Evolutionary conservation across 2,113 vertebrate species (phyloP), one percentile per base, ranked within the genome.

Genomic region (Canis aureus): DNA sequence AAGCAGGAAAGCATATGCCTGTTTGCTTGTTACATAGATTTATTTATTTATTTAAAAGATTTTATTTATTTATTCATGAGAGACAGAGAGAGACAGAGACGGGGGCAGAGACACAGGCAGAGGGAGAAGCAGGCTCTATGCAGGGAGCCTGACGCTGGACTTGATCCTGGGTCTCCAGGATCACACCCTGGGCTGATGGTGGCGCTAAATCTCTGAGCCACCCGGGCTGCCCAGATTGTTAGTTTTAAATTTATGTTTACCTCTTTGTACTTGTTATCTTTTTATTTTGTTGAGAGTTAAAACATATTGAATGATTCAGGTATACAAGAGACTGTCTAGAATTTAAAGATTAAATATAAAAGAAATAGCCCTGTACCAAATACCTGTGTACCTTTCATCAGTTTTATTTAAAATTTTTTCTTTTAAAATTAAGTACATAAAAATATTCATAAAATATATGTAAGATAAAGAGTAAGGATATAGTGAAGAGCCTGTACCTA

Each of bases 351-450:
- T 53, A 94, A 91, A 74, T 86, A 53, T 60, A 86, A 86, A 86
- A 87, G 59, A 43, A 76, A 9, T 57, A 62, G 4, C 32, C 67
- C 27, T 88, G 11, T 60, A 38, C 29, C 12, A 25, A 57, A 66
- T 25, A 80, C 22, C 15, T 76, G 78, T 84, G 17, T 83, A 60
- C 17, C 38, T 84, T 84, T 49, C 73, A 74, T 15, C 13, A 78
- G 49, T 15, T 69, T 88, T 67, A 74, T 49, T 92, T 55, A 78
- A 59, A 62, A 0, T 32, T 69, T 60, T 95, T 87, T 55, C 25
- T 87, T 87, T 96, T 66, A 60, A 84, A 84, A 82, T 78, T 43
- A 89, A 64, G 29, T 94, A 57, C n/a, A n/a, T 92, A 49, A 74
- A 62, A 55, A n/a, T 49, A 66, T 53, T 74, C 81, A 66, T 43